Conservation (phyloP, 2,888 invertebrate species). For the Megamerina dolium region DNA sequence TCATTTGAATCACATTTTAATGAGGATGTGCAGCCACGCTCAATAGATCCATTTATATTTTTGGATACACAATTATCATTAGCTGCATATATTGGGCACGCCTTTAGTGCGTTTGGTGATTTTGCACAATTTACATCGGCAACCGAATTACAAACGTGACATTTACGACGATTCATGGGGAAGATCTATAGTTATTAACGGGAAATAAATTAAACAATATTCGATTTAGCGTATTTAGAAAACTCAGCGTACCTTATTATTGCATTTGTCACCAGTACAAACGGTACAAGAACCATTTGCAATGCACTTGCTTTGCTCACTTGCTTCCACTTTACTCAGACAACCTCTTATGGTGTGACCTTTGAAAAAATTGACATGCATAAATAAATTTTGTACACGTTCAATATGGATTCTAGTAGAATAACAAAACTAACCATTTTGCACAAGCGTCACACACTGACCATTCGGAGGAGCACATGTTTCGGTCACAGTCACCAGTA, state of each 20-base stretch:
- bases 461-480: conserved; percentile 27
- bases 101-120: conserved; percentile 21
- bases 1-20: conserved; percentile 28
- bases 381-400: too few species aligned
- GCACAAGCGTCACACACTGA: conserved; percentile 30
- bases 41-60: conserved; percentile 15
- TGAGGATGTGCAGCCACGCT: conserved; percentile 34
- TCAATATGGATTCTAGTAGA: background rate
- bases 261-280: conserved; percentile 36
- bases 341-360: conserved; percentile 38
- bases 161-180: conserved; percentile 34
- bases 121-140: conserved; percentile 23
- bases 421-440: conserved; percentile 13
- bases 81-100: conserved; percentile 34
- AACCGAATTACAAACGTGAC: conserved; percentile 36
- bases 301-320: conserved; percentile 27
- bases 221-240: background rate
- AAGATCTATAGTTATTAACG: conserved; percentile 22
- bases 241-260: conserved; percentile 29
- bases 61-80: conserved; percentile 32
- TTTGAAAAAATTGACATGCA: background rate
- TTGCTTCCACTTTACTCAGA: conserved; percentile 20
- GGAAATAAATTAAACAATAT: background rate
- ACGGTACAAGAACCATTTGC: conserved; percentile 27
- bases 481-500: conserved; percentile 13